These are phyloP conservation scores for Vanessa atalanta DNA, from an alignment of 1,140 invertebrate species.

Conservation along the genomic window DNA sequence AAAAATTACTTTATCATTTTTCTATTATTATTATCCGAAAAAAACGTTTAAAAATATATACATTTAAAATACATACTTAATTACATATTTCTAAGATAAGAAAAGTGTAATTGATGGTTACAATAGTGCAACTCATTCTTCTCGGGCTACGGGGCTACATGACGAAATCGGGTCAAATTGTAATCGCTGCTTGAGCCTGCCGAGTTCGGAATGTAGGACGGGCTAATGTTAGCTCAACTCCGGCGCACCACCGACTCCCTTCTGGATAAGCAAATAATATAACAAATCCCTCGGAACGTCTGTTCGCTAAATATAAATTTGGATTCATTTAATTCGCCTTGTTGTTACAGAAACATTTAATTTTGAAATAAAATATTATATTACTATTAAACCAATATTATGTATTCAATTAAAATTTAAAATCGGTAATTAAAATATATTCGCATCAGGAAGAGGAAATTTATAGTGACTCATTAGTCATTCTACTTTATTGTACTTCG, in stretches of 20 bases:
- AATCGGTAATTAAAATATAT: neutral
- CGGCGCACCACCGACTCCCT: conserved; percentile 53
- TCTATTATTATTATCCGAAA: too few species aligned
- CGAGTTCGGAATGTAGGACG: conserved; percentile 62
- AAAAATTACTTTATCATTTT: too few species aligned
- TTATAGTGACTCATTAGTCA: neutral
- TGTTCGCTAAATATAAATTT: conserved; percentile 29
- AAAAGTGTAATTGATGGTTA: neutral
- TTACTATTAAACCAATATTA: neutral
- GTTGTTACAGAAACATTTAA: neutral
- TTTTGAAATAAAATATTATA: neutral
- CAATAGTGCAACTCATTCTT: neutral
- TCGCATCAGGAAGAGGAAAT: neutral
- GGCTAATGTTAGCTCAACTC: conserved; percentile 71
- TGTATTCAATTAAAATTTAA: neutral
- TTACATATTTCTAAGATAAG: too few species aligned
- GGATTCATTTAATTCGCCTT: neutral
- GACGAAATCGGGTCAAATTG: conserved; percentile 70
- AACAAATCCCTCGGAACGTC: neutral
- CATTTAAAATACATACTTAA: too few species aligned
- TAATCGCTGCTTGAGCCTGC: conserved; percentile 60
- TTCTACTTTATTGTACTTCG: neutral
- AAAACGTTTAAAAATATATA: too few species aligned
- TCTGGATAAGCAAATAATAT: conserved; percentile 54
- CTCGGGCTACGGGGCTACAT: conserved; percentile 34